phyloP scores from a whole-genome alignment of 2,888 invertebrate species.

The Colostygia pectinataria region DNA sequence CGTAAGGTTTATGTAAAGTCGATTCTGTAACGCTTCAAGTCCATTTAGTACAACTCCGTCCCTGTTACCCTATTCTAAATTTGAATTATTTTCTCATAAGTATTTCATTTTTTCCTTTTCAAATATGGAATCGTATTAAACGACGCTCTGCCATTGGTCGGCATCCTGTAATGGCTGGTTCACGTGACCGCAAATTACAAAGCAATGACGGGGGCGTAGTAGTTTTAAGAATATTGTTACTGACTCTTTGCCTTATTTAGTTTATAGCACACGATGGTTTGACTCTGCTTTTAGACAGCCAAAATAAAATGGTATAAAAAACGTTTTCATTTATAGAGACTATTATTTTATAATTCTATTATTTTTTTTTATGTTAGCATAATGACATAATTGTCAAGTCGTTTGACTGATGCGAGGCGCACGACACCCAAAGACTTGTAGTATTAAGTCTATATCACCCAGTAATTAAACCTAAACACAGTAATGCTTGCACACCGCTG shows the following conservation, averaged over 20 bases:
- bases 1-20: too few relatives aligned
- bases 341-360: too few relatives aligned
- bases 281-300: not conserved
- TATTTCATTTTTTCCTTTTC: constrained; percentile 53
- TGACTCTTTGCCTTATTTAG: constrained; percentile 13
- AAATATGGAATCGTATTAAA: constrained; percentile 75
- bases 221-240: constrained; percentile 34
- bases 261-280: constrained; percentile 21
- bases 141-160: constrained; percentile 69
- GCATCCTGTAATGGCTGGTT: constrained; percentile 70
- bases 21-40: too few relatives aligned
- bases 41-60: constrained; percentile 16
- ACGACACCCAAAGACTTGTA: too few relatives aligned
- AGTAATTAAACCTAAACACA: too few relatives aligned
- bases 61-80: constrained; percentile 46
- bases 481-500: too few relatives aligned
- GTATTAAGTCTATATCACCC: too few relatives aligned
- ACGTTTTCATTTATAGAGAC: too few relatives aligned
- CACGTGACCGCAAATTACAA: constrained; percentile 79
- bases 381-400: too few relatives aligned
- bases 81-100: constrained; percentile 49
- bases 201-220: constrained; percentile 64
- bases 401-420: too few relatives aligned
- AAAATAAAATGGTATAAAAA: too few relatives aligned
- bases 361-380: too few relatives aligned